Percentiles rank a stretch among this genome's conserved stretches.
phyloP scores from a whole-genome alignment of 1,140 invertebrate species.

The Hirudo medicinalis region DNA sequence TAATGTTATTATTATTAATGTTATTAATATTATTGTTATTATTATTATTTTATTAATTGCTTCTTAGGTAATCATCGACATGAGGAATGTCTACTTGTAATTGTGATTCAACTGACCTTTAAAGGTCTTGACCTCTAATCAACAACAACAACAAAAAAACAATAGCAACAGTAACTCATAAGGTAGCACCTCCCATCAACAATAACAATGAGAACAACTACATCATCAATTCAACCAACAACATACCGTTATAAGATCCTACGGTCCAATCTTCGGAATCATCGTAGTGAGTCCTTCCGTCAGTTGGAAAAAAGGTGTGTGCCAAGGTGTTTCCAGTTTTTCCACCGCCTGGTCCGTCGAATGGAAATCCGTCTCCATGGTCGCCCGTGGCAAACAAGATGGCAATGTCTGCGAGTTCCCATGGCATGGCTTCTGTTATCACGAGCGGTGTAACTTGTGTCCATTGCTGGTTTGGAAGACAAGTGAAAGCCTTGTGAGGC shows the following conservation, averaged over 20 bases:
- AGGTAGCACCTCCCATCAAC: too few relatives aligned
- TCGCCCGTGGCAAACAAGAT: background rate
- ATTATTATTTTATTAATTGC: too few relatives aligned
- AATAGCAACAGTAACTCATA: too few relatives aligned
- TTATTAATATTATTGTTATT: too few relatives aligned
- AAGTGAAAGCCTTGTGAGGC: background rate
- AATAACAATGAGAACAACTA: too few relatives aligned
- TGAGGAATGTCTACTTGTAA: too few relatives aligned
- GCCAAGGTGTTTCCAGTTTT: conserved; percentile 27
- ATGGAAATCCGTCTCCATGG: conserved; percentile 13
- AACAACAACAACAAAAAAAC: too few relatives aligned
- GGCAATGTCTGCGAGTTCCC: background rate
- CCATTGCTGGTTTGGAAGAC: conserved; percentile 6
- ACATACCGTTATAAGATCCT: conserved; percentile 44
- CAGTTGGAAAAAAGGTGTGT: conserved; percentile 33
- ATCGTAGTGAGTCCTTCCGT: conserved; percentile 33
- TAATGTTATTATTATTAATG: too few relatives aligned
- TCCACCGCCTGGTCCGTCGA: background rate
- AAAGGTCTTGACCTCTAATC: too few relatives aligned
- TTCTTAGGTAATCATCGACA: too few relatives aligned
- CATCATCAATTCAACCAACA: too few relatives aligned
- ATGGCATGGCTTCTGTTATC: background rate
- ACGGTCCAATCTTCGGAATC: conserved; percentile 33
- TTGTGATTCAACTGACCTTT: too few relatives aligned
- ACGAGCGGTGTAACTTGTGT: background rate